phyloP scores from a whole-genome alignment of 2,113 vertebrate genomes.

The Arothron firmamentum region DNA sequence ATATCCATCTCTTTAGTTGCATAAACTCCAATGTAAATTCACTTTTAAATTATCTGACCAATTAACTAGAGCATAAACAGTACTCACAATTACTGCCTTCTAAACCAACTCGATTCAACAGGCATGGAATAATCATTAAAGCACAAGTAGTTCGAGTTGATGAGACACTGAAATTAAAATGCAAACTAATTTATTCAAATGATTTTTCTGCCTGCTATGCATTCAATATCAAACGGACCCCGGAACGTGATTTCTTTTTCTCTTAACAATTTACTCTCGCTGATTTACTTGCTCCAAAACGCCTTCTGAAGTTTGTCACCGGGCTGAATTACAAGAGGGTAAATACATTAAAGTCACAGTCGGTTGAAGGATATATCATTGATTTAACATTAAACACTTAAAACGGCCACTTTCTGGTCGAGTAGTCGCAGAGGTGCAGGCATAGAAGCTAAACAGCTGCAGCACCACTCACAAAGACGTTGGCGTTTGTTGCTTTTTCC shows the following conservation, averaged over 20 bases:
- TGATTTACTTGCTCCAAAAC: neutral
- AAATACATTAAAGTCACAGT: too few relatives aligned
- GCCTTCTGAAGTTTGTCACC: too few relatives aligned
- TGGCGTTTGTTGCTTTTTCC: too few relatives aligned
- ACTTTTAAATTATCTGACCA: conserved; percentile 39
- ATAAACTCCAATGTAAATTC: conserved; percentile 33
- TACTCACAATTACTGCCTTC: conserved; percentile 16
- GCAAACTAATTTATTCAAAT: conserved; percentile 34
- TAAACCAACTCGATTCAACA: conserved; percentile 26
- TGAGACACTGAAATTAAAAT: conserved; percentile 16
- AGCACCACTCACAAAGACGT: too few relatives aligned
- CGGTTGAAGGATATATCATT: too few relatives aligned
- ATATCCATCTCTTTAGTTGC: conserved; percentile 23
- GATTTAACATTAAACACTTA: too few relatives aligned
- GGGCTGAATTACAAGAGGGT: too few relatives aligned
- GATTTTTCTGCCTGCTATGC: conserved; percentile 14
- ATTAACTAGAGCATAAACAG: conserved; percentile 30
- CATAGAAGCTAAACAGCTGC: too few relatives aligned
- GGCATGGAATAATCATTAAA: conserved; percentile 37
- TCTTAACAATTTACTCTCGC: neutral
- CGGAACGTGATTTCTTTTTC: neutral
- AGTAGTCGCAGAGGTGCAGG: too few relatives aligned
- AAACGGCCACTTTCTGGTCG: too few relatives aligned
- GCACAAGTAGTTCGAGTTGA: conserved; percentile 17
- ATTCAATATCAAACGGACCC: conserved; percentile 11